Base-by-base conservation (phyloP, 2,888 invertebrate genomes). In the Crossocerus cetratus region DNA sequence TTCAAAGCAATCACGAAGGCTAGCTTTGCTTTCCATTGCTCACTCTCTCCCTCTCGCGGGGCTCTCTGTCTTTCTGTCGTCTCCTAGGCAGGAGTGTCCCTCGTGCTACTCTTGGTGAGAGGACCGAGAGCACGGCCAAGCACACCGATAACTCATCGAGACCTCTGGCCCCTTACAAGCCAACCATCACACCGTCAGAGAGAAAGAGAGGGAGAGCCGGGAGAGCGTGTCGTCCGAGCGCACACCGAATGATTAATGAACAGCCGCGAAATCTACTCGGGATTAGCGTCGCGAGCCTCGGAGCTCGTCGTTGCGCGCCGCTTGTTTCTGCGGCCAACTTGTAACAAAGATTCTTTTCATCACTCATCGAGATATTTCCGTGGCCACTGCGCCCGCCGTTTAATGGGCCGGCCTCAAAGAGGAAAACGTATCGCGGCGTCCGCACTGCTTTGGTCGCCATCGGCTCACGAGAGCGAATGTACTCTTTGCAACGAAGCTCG, bases 71-170 rank as follows among this genome's bases (percentile, higher is more conserved):
- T 32, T 32, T 32, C 32, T 32, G 32, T 32, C 32, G 32, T 32
- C 71, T 76, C 69, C 49, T 55, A 59, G 60, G 64, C 65, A 54
- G 60, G 43, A 16, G 18, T 16, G 49, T 16, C 32, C 49, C 57
- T 69, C 65, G 42, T 44, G 64, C 60, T 68, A 61, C 61, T 62
- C 72, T 68, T 58, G 65, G 32, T 65, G 65, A 60, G 44, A 49
- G 67, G 65, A 59, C 62, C 32, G 71, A 49, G 57, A 60, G 65
- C 59, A 49, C 49, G n/a, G 5, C 49, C 49, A 16, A 49, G 49
- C 49, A 49, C 49, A 60, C 76, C 78, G 81, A 81, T 81, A 81
- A 81, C 75, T 81, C 78, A 81, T 72, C 72, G 73, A 45, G 81
- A 81, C 78, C 81, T 81, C 74, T 81, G 74, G 69, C 74, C 32